Conservation (phyloP, 1,140 invertebrate species). For the Drosophila erecta region DNA sequence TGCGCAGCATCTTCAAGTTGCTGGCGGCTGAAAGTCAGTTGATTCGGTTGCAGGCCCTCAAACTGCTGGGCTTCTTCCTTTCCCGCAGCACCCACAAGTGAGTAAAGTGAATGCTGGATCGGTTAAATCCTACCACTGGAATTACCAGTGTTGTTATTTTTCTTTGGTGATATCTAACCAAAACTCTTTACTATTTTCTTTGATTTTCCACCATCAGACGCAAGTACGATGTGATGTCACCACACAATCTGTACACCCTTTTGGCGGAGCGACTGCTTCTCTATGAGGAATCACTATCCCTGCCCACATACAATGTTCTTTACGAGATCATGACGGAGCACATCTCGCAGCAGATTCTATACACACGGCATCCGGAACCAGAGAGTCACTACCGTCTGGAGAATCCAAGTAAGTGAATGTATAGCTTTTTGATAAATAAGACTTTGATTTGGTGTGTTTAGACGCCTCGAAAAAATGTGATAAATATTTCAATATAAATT, state of each 20-base stretch:
- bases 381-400: slow-evolving; percentile 97
- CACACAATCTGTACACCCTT: slow-evolving; percentile 98
- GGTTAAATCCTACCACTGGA: no score
- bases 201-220: slow-evolving; percentile 87
- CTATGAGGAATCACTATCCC: slow-evolving; percentile 94
- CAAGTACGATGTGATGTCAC: slow-evolving; percentile 99
- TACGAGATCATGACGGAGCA: slow-evolving; percentile 99
- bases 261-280: slow-evolving; percentile 96
- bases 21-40: slow-evolving; percentile 97
- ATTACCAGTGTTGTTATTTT: not conserved
- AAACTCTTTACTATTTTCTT: not conserved
- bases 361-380: slow-evolving; percentile 95
- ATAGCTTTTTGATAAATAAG: no score
- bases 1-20: slow-evolving; percentile 98
- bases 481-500: no score
- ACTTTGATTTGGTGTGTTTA: no score
- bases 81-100: slow-evolving; percentile 98
- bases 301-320: slow-evolving; percentile 99
- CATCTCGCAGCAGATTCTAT: slow-evolving; percentile 96
- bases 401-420: slow-evolving; percentile 94
- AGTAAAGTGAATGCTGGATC: slow-evolving; percentile 66
- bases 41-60: slow-evolving; percentile 97
- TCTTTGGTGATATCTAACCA: not conserved
- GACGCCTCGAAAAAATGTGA: no score
- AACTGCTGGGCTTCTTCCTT: slow-evolving; percentile 97